Evolutionary conservation across 2,113 vertebrate genomes (phyloP), one percentile per base, ranked within the genome.

Genomic region (Synodontis membranacea): DNA sequence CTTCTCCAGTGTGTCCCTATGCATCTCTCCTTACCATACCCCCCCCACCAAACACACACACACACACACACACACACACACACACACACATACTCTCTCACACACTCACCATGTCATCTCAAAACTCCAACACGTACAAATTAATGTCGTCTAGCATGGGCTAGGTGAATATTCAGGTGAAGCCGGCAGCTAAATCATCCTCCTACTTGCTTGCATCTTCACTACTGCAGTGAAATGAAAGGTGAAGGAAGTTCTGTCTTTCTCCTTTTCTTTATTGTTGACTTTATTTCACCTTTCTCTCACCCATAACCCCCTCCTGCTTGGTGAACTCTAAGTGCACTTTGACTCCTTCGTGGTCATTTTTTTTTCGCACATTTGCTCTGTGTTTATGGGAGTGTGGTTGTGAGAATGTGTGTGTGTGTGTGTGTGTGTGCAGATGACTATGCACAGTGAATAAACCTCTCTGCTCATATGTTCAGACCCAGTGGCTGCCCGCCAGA

Each of bases 241-340:
- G 89, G 90, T 92, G 88, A 92, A 89, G 90, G 92, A 93, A 92
- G 91, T 91, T 80, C 90, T 92, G 89, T 93, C 91, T 66, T 80
- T 81, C 85, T 81, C 82, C 82, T 39, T 89, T 86, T 84, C 91
- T 86, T 87, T 86, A 90, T 87, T 90, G 92, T 94, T 93, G 91
- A 92, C 83, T 60, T 62, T 87, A 79, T 86, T 87, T 50, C 68
- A 42, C 84, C 89, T 88, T 90, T 89, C 87, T 87, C 46, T 88
- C 83, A 87, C 87, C 88, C 86, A 25, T 87, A 80, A 87, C 87
- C 87, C 39, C 86, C 90, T 84, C 84, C 82, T 42, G 88, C 93
- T 86, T 89, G 70, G 84, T 94, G 94, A 95, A 94, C 94, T 94
- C 93, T 90, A 31, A 15, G 42, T 88, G 92, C 92, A 92, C 95